Base-by-base conservation (phyloP, 2,888 invertebrate genomes). In the Vesta saturnalis region DNA sequence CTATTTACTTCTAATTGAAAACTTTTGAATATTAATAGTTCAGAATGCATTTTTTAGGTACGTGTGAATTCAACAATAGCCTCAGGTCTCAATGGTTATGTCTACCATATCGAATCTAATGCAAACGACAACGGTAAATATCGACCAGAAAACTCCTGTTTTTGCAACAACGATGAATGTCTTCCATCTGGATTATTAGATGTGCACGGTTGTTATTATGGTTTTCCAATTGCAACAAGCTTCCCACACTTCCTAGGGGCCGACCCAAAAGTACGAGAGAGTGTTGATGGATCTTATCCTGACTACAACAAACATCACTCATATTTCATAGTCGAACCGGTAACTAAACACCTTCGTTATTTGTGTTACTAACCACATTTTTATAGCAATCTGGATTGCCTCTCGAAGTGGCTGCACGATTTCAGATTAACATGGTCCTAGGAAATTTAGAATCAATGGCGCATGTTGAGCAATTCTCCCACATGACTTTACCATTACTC, bases 361-460 rank as follows among this genome's bases (percentile, higher is more conserved):
- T 64, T 60, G 70, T 60, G 70, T 62, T 70, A n/a, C n/a, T n/a
- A n/a, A n/a, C n/a, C n/a, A n/a, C n/a, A n/a, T n/a, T n/a, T 71
- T 66, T 68, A 23, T 67, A 84, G 83, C 73, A 89, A 77, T 91
- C 94, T 4, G 95, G 95, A 35, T 85, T 94, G 2, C 94, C 95
- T 0, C 83, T 94, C 46, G 89, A 92, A 72, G 86, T 95, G 12
- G 91, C 93, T 64, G 90, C 91, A 10, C 91, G 94, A 77, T 91
- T 94, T 79, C 95, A 95, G 85, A 95, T 95, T 80, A 95, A 95
- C 83, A 90, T 95, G 91, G 93, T 91, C 0, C 84, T 95, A 23
- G 89, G 89, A 19, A 89, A 92, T 78, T 86, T 95, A 56, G 85
- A 87, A 1, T 81, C 83, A 3, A 92, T 94, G 76, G 87, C 88